Percentiles rank a stretch among this genome's conserved stretches.
Evolutionary conservation across 2,888 invertebrate species (phyloP).

Genomic region (Leptinotarsa juncta): DNA sequence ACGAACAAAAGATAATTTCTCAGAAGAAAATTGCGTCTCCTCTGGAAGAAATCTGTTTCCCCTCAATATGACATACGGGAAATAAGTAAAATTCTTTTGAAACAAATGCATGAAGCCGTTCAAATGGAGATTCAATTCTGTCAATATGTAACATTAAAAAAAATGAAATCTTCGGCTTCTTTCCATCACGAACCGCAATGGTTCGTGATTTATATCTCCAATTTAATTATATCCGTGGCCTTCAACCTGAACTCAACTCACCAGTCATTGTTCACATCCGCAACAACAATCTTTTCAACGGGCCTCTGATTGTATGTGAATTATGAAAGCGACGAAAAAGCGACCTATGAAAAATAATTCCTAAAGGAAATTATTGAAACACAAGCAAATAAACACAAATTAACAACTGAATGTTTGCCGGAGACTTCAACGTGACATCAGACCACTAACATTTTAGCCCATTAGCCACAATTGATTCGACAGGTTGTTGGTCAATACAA

Average conservation of each 20-base stretch:
- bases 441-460: not conserved
- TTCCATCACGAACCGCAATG: constrained; percentile 33
- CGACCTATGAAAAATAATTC: not conserved
- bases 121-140: too few species aligned
- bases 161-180: not conserved
- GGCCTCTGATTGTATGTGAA: constrained; percentile 12
- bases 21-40: too few species aligned
- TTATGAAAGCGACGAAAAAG: constrained; percentile 2
- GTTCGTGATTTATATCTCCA: constrained; percentile 51
- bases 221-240: constrained; percentile 54
- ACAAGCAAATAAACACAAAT: too few species aligned
- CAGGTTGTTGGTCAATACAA: not conserved
- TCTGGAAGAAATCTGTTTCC: too few species aligned
- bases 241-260: constrained; percentile 58
- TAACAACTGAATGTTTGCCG: not conserved
- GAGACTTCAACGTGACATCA: constrained; percentile 1
- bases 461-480: too few species aligned
- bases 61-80: too few species aligned
- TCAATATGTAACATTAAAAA: too few species aligned
- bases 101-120: too few species aligned
- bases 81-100: too few species aligned
- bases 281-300: constrained; percentile 29
- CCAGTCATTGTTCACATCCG: constrained; percentile 54
- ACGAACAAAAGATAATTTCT: not conserved
- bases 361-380: not conserved